Evolutionary conservation across 2,888 invertebrate genomes (phyloP), one percentile per base, ranked within the genome.

Genomic region (Mythimna ferrago): DNA sequence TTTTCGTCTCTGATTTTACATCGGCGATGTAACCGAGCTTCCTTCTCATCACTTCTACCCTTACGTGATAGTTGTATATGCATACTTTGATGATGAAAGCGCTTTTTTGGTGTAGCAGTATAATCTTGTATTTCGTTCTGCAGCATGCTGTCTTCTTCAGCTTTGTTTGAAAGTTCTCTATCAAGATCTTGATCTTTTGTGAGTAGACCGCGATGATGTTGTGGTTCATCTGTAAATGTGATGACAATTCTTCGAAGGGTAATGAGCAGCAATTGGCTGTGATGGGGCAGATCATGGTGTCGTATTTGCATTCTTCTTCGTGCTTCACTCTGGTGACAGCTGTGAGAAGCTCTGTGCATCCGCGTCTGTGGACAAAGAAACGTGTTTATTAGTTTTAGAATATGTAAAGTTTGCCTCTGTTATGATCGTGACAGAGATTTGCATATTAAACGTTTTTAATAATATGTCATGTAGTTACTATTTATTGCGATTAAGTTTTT

Each of bases 71-170:
- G 78, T 96, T 96, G 88, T 95, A 96, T 67, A 96, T 95, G 87
- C 95, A 96, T 0, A 96, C 95, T 92, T 96, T 96, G 86, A 96
- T 95, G 56, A 96, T 93, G 79, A 96, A 96, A 19, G 96, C 96
- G 85, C 95, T 95, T 87, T 96, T 96, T 78, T 96, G 94, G 74
- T 95, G 93, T 0, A 96, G 90, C 4, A 96, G 81, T 10, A 96
- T 91, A 41, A 96, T 95, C 85, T 96, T 96, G 89, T 96, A 96
- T 80, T 96, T 96, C 1, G 96, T 95, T 87, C 95, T 89, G 82
- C 95, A 95, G 87, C 94, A 96, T 2, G 96, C 96, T 2, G 96
- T 96, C 78, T 95, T 95, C 86, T 95, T 96, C 44, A 96, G 90
- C 75, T 96, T 96, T 0, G 94, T 94, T 84, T 96, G 95, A 89